Percentiles rank a stretch among this genome's conserved stretches.
These are phyloP conservation scores for Conger conger DNA, from an alignment of 2,113 vertebrate genomes.

Conservation along the genomic window DNA sequence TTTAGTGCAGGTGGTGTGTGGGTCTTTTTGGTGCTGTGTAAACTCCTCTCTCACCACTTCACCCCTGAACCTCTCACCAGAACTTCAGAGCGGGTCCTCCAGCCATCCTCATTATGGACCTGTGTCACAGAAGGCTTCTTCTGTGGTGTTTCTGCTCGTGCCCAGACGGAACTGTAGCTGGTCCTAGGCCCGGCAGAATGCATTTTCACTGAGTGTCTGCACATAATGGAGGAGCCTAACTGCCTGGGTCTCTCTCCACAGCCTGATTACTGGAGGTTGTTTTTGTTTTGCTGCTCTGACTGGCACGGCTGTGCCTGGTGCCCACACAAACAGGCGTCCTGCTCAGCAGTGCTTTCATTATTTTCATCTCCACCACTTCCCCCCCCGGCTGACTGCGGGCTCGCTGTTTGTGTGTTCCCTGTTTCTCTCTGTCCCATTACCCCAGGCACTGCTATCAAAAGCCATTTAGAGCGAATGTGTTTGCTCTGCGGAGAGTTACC, in stretches of 20 bases:
- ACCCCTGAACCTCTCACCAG: background rate
- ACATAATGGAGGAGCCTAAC: background rate
- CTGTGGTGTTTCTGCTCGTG: background rate
- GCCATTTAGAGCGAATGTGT: conserved; percentile 54
- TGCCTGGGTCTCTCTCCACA: background rate
- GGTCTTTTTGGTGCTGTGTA: background rate
- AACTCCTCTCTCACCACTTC: too few relatives aligned
- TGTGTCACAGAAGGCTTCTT: background rate
- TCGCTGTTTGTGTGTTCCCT: background rate
- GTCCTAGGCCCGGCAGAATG: background rate
- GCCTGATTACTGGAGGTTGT: background rate
- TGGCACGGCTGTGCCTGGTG: background rate
- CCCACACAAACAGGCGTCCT: background rate
- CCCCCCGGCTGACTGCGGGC: background rate
- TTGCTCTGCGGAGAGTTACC: conserved; percentile 56
- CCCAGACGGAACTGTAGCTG: background rate
- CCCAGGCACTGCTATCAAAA: conserved; percentile 43
- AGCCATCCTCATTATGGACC: too few relatives aligned
- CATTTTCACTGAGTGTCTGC: background rate
- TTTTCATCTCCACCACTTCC: background rate
- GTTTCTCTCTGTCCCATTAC: conserved; percentile 28
- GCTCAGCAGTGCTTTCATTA: background rate
- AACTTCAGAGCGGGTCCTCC: background rate
- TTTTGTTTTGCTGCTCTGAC: background rate
- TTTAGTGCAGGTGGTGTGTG: background rate